A percentile compares a stretch with the other conserved stretches of the same genome.
phyloP scores from a whole-genome alignment of 2,113 vertebrate genomes.

The Charina bottae region DNA sequence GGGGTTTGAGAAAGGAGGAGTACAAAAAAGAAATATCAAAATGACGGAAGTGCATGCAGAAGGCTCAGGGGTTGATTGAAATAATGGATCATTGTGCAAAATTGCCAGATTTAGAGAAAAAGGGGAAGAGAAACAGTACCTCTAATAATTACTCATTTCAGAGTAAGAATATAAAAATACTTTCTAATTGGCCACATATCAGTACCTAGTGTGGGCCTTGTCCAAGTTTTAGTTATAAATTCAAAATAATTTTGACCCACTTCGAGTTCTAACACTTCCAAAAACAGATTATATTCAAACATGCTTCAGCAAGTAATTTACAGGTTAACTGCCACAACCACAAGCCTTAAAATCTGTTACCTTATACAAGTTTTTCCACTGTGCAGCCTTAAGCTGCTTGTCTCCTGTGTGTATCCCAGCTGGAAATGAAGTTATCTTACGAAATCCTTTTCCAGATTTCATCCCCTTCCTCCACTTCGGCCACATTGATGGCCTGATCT shows the following conservation, averaged over 20 bases:
- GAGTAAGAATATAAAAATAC: too few relatives aligned
- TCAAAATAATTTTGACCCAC: neutral
- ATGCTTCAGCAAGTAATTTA: neutral
- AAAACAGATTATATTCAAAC: neutral
- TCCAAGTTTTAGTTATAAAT: neutral
- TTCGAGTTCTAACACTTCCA: neutral
- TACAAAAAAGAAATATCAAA: neutral
- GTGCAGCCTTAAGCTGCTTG: too few relatives aligned
- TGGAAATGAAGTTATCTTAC: too few relatives aligned
- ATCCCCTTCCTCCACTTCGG: too few relatives aligned
- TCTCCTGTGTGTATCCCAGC: too few relatives aligned
- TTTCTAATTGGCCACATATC: too few relatives aligned
- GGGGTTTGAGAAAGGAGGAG: neutral
- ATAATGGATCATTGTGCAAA: neutral
- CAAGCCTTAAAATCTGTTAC: too few relatives aligned
- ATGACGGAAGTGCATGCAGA: neutral
- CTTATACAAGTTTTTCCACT: too few relatives aligned
- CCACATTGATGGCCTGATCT: neutral
- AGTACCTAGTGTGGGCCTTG: too few relatives aligned
- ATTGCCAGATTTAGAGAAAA: neutral
- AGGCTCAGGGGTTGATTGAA: neutral
- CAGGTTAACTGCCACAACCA: neutral
- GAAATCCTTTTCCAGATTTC: too few relatives aligned
- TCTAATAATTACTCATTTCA: too few relatives aligned
- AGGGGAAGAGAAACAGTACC: neutral